Percentiles rank a stretch among this genome's conserved stretches.
Conservation (phyloP, 2,113 vertebrate genomes). For the Sebastes fasciatus region DNA sequence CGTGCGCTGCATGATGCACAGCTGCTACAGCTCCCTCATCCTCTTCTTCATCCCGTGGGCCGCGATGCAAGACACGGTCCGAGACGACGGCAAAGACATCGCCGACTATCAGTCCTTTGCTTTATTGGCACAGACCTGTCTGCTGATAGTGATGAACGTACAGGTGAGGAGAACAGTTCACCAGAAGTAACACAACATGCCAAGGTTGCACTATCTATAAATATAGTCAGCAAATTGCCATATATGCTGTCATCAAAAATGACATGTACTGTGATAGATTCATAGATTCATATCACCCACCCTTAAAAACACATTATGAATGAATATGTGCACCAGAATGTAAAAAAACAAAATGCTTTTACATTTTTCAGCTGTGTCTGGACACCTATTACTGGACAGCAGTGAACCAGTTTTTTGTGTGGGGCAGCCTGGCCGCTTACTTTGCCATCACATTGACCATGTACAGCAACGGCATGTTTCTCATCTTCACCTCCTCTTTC, state of each 20-base stretch:
- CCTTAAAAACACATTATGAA: not conserved
- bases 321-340: not conserved
- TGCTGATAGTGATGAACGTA: slow-evolving; percentile 88
- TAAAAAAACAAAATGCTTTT: not conserved
- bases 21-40: slow-evolving; percentile 94
- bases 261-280: not conserved
- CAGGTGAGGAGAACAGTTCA: slow-evolving; percentile 84
- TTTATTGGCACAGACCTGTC: slow-evolving; percentile 90
- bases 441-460: slow-evolving; percentile 92
- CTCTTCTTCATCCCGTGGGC: slow-evolving; percentile 95
- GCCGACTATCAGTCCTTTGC: slow-evolving; percentile 96
- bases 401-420: slow-evolving; percentile 94
- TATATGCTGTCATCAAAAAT: not conserved
- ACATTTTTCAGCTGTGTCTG: slow-evolving; percentile 88
- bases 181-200: not conserved
- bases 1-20: slow-evolving; percentile 87
- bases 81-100: slow-evolving; percentile 91
- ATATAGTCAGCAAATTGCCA: not conserved
- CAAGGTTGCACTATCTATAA: not conserved
- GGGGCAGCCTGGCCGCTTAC: slow-evolving; percentile 95
- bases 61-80: slow-evolving; percentile 86
- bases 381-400: slow-evolving; percentile 94
- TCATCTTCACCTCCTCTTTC: slow-evolving; percentile 90
- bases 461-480: slow-evolving; percentile 93
- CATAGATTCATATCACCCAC: not conserved